These are phyloP conservation scores for Chrysopilus asiliformis DNA, from an alignment of 2,888 invertebrate species.

Conservation along the genomic window DNA sequence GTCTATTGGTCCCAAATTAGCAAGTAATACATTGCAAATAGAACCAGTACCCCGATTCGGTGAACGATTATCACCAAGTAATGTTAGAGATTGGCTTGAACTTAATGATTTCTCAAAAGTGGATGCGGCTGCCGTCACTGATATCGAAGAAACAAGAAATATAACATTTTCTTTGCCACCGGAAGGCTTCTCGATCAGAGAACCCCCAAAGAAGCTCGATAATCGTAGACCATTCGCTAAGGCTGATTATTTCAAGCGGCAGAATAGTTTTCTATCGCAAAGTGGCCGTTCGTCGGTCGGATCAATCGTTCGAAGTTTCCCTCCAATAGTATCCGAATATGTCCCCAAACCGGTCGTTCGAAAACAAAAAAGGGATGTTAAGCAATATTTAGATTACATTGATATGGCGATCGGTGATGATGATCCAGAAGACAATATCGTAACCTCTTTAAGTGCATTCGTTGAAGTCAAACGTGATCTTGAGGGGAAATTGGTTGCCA, in stretches of 20 bases:
- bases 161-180: neutral
- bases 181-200: neutral
- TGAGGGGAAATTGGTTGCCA: constrained; percentile 15
- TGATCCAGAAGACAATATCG: constrained; percentile 28
- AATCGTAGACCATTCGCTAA: neutral
- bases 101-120: constrained; percentile 20
- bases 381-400: constrained; percentile 27
- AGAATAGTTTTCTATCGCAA: constrained; percentile 28
- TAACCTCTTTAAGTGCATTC: constrained; percentile 28
- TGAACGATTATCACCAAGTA: constrained; percentile 32
- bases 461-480: constrained; percentile 31
- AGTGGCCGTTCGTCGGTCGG: constrained; percentile 29
- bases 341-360: constrained; percentile 8
- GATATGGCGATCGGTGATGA: constrained; percentile 29
- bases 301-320: constrained; percentile 28
- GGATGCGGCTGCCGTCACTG: neutral
- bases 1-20: constrained; percentile 7
- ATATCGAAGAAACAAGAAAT: neutral
- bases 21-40: constrained; percentile 17
- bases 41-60: constrained; percentile 25
- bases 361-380: constrained; percentile 19
- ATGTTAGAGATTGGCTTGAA: constrained; percentile 34
- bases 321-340: constrained; percentile 21
- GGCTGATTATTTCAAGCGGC: constrained; percentile 24
- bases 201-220: neutral